Conservation (phyloP, 92 coral and sea anemone genomes). For the Actinostola sp. region DNA sequence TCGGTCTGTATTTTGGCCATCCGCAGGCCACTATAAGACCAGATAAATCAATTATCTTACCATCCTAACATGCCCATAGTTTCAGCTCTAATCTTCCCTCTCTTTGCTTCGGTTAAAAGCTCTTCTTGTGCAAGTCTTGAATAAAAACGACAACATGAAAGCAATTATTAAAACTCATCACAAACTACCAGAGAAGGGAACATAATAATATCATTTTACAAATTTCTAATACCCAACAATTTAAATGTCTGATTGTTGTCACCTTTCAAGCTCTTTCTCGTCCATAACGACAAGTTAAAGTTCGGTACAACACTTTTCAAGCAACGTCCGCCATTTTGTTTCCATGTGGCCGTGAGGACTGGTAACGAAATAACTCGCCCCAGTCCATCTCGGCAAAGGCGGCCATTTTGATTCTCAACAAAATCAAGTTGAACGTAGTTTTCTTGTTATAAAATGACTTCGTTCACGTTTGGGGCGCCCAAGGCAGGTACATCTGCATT, state of each 20-base stretch:
- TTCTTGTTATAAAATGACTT: background rate
- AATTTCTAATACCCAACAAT: no score
- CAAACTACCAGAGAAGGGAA: no score
- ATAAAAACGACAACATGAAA: background rate
- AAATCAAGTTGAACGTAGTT: background rate
- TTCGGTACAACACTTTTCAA: background rate
- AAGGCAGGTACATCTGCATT: constrained; percentile 21
- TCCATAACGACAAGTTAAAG: constrained; percentile 30
- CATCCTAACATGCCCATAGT: constrained; percentile 94
- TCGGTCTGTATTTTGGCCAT: no score
- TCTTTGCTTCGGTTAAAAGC: constrained; percentile 79
- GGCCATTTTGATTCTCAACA: constrained; percentile 43
- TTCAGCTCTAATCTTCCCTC: constrained; percentile 90
- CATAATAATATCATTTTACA: no score
- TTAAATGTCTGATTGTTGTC: background rate
- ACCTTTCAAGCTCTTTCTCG: constrained; percentile 77
- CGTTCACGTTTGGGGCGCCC: constrained; percentile 32
- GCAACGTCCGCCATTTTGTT: constrained; percentile 36
- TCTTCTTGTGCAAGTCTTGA: constrained; percentile 90
- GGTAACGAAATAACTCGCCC: constrained; percentile 12
- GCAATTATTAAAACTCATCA: no score
- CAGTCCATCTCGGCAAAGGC: constrained; percentile 34
- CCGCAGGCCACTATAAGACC: no score
- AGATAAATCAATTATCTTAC: no score
- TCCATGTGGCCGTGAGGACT: constrained; percentile 14